Evolutionary conservation across 2,797 vertebrate species (phyloP), one percentile per base, ranked within the genome.

Genomic region (Sebastes nivosus): DNA sequence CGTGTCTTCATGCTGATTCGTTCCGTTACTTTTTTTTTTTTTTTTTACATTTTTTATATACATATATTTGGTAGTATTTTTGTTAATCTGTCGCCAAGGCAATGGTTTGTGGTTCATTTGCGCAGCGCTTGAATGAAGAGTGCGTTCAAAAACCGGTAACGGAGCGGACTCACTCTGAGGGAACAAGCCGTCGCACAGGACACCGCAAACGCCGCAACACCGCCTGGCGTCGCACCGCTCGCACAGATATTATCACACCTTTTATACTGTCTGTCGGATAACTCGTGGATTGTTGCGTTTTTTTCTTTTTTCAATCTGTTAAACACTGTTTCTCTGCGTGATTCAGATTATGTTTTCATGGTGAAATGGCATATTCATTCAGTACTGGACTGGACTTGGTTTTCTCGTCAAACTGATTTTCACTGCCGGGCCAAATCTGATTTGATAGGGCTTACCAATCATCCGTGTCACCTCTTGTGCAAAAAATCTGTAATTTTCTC

Each of bases 51-150:
- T 50, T 54, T 7, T 18, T 14, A 22, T 16, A 32, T 22, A 24
- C 3, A 50, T 46, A 2, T 24, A 38, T 22, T 14, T 58, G 9
- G 20, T n/a, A n/a, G 77, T 42, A 2, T 46, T 27, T 74, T 36
- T 50, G 9, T 67, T 55, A 34, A 42, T 71, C 8, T 67, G 54
- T 88, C 91, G 81, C 82, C 69, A 59, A 3, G 81, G 77, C 74
- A 29, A 18, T n/a, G 67, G 67, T 78, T 84, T 90, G 91, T 91
- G 91, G 88, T 92, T 80, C 68, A 82, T 84, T 90, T 78, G 84
- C 78, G 80, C 86, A 86, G 96, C 93, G 96, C 97, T 98, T 96
- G 95, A 97, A 99, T 99, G 98, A 99, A 98, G 97, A 98, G 97
- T 97, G 97, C 67, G 95, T 96, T 96, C 95, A 94, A 98, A 99